A percentile compares a stretch with the other conserved stretches of the same genome.
These are phyloP conservation scores for Acomys russatus DNA, from an alignment of 2,797 vertebrate genomes.

Conservation along the genomic window DNA sequence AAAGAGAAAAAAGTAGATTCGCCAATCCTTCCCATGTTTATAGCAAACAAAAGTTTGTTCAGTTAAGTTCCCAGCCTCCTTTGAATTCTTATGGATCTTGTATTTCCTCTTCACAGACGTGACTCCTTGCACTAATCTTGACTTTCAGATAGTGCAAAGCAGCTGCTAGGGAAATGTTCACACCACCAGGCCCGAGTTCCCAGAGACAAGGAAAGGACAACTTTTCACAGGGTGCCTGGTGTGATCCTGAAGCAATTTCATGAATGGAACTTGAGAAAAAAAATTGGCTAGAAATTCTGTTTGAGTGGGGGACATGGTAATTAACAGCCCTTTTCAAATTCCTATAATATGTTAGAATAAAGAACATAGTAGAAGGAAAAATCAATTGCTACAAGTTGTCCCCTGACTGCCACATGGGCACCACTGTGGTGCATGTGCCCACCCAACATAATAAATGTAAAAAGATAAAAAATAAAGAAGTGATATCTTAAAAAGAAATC, in stretches of 20 bases:
- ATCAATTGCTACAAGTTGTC: not conserved
- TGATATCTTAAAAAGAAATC: not conserved
- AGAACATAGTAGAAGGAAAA: not conserved
- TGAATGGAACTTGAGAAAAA: not conserved
- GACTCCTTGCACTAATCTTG: not conserved
- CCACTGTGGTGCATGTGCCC: not conserved
- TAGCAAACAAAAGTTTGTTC: constrained; percentile 9
- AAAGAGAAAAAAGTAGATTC: constrained; percentile 5
- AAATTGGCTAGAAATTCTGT: not conserved
- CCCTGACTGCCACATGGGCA: not conserved
- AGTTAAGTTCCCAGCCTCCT: not conserved
- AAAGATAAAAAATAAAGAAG: not conserved
- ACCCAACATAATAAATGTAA: not conserved
- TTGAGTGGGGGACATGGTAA: not conserved
- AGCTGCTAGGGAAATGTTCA: not conserved
- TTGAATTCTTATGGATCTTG: not conserved
- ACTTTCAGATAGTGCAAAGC: constrained; percentile 42
- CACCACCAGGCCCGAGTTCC: not conserved
- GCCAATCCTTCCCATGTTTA: not conserved
- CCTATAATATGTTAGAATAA: constrained; percentile 5
- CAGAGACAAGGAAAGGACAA: constrained; percentile 13
- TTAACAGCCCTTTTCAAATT: constrained; percentile 40
- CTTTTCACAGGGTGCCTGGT: not conserved
- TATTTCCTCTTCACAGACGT: constrained; percentile 7
- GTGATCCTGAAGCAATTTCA: not conserved